phyloP scores from a whole-genome alignment of 2,797 vertebrate genomes.

The Clarias platycephalus region DNA sequence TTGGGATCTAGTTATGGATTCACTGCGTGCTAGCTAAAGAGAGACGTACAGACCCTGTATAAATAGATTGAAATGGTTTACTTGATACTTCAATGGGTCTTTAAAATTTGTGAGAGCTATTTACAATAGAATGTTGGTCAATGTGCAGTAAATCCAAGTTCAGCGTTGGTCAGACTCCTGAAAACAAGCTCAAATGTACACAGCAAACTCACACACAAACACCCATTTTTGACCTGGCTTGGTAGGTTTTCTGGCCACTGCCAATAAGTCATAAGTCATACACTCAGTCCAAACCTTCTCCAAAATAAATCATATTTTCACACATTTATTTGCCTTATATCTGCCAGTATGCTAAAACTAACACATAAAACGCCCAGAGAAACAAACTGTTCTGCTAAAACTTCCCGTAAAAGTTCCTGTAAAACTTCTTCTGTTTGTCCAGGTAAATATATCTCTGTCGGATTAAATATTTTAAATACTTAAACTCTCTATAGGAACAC shows the following conservation, averaged over 20 bases:
- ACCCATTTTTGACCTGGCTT: conserved; percentile 9
- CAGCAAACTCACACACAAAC: background rate
- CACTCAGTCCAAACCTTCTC: background rate
- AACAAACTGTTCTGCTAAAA: conserved; percentile 28
- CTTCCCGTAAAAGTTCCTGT: conserved; percentile 6
- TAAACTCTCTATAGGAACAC: conserved; percentile 18
- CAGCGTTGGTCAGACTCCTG: background rate
- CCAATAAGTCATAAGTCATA: conserved; percentile 7
- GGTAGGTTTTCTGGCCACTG: background rate
- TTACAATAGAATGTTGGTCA: conserved; percentile 15
- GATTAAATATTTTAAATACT: conserved; percentile 31
- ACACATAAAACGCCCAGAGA: conserved; percentile 27
- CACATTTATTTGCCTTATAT: conserved; percentile 25
- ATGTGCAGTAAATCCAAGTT: conserved; percentile 14
- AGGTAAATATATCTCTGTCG: conserved; percentile 43
- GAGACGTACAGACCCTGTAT: background rate
- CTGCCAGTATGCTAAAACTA: conserved; percentile 20
- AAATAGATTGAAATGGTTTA: background rate
- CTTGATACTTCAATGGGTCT: background rate
- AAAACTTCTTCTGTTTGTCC: conserved; percentile 29
- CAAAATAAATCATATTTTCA: conserved; percentile 14
- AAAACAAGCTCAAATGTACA: background rate
- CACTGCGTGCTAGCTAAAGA: background rate
- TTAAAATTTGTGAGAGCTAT: background rate
- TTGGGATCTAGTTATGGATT: conserved; percentile 20